phyloP scores from a whole-genome alignment of 2,888 invertebrate species.

The Mesorhabditis spiculigera region DNA sequence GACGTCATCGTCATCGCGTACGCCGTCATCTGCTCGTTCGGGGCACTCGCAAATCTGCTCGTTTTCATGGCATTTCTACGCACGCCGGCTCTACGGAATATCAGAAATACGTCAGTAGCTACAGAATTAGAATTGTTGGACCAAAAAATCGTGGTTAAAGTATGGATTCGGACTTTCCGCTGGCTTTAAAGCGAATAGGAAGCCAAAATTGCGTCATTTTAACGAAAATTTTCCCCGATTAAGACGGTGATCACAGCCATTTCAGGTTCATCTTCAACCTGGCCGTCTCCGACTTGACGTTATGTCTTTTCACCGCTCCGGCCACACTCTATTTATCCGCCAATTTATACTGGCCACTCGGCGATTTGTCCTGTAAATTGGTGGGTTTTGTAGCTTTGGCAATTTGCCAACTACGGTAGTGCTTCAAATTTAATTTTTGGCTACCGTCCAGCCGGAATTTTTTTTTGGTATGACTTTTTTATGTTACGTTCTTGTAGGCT shows the following conservation, averaged over 20 bases:
- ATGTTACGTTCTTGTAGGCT: too few species aligned
- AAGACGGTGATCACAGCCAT: too few species aligned
- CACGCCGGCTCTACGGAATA: slow-evolving; percentile 49
- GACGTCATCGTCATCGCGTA: slow-evolving; percentile 45
- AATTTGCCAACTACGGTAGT: not conserved
- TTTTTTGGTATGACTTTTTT: too few species aligned
- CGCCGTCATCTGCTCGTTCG: slow-evolving; percentile 52
- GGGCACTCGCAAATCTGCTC: slow-evolving; percentile 51
- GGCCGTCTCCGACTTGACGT: slow-evolving; percentile 53
- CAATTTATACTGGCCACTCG: slow-evolving; percentile 56
- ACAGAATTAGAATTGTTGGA: too few species aligned
- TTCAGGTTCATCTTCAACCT: slow-evolving; percentile 55
- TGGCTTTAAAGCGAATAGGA: not conserved
- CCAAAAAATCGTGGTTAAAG: too few species aligned
- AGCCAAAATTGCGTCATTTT: not conserved
- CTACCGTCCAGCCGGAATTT: too few species aligned
- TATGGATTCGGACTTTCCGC: not conserved
- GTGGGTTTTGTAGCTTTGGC: slow-evolving; percentile 23
- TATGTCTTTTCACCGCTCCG: slow-evolving; percentile 54
- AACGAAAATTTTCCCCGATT: not conserved
- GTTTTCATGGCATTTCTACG: slow-evolving; percentile 45
- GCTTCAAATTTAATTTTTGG: not conserved
- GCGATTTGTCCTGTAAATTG: slow-evolving; percentile 47
- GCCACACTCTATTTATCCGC: slow-evolving; percentile 51
- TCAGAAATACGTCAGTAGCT: slow-evolving; percentile 44